Percentiles rank a stretch among this genome's conserved stretches.
Conservation (phyloP, 2,888 invertebrate genomes). For the Unio pictorum region DNA sequence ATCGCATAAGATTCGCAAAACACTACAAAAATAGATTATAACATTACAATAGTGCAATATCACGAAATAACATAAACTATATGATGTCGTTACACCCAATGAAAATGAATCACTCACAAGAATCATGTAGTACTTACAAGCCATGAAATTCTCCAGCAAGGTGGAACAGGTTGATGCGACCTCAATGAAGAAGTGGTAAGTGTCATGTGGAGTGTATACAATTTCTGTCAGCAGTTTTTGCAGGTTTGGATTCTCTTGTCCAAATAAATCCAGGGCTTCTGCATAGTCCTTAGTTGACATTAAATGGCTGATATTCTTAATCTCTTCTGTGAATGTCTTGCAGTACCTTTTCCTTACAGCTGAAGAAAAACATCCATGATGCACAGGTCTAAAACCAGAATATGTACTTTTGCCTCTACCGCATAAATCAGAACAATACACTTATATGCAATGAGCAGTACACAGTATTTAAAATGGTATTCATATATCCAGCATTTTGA, state of each 20-base stretch:
- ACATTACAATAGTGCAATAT: no score
- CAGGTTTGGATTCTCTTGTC: constrained; percentile 7
- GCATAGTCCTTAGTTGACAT: constrained; percentile 7
- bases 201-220: constrained; percentile 4
- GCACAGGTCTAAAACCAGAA: no score
- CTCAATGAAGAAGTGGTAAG: constrained; percentile 9
- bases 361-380: background rate
- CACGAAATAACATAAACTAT: no score
- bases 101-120: no score
- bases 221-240: constrained; percentile 9
- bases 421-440: background rate
- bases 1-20: no score
- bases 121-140: background rate
- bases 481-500: no score
- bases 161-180: constrained; percentile 2
- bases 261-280: background rate
- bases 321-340: constrained; percentile 4
- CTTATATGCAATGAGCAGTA: background rate
- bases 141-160: constrained; percentile 6
- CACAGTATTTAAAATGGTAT: no score
- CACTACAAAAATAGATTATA: no score
- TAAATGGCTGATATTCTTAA: constrained; percentile 2
- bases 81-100: no score
- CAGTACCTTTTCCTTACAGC: constrained; percentile 4
- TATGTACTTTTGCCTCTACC: background rate